Evolutionary conservation across 2,113 vertebrate species (phyloP).

Genomic region (Osmerus mordax): DNA sequence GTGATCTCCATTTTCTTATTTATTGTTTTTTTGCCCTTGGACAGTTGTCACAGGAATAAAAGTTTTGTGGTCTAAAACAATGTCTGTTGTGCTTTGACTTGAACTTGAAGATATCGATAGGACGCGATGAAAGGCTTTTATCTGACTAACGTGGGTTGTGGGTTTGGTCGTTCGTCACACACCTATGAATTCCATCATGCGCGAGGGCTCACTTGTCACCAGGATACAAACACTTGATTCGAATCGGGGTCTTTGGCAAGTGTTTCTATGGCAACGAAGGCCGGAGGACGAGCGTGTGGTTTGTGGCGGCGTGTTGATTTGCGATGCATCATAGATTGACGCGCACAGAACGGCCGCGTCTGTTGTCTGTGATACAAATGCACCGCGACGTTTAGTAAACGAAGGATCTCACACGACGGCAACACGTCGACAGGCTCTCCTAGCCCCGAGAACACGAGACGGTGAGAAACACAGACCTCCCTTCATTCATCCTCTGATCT

Average conservation of each 20-base stretch:
- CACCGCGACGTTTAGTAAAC: conserved; percentile 31
- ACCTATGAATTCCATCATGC: conserved; percentile 12
- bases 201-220: conserved; percentile 11
- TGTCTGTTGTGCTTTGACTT: neutral
- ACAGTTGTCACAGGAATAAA: conserved; percentile 67
- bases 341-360: conserved; percentile 36
- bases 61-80: conserved; percentile 50
- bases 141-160: neutral
- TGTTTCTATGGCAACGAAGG: conserved; percentile 67
- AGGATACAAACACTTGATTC: conserved; percentile 43
- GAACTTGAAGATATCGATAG: neutral
- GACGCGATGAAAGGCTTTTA: neutral
- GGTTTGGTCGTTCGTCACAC: neutral
- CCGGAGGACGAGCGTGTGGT: conserved; percentile 20
- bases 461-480: neutral
- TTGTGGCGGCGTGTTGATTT: conserved; percentile 18
- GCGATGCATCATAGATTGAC: conserved; percentile 5
- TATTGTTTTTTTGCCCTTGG: conserved; percentile 83
- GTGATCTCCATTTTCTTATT: conserved; percentile 74
- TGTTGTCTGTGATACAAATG: conserved; percentile 33
- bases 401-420: conserved; percentile 6
- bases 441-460: neutral
- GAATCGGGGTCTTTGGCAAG: conserved; percentile 42
- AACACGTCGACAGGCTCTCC: neutral
- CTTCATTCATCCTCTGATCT: too few species aligned